A percentile compares a stretch with the other conserved stretches of the same genome.
Evolutionary conservation across 2,888 invertebrate genomes (phyloP).

Genomic region (Litoditis marina): DNA sequence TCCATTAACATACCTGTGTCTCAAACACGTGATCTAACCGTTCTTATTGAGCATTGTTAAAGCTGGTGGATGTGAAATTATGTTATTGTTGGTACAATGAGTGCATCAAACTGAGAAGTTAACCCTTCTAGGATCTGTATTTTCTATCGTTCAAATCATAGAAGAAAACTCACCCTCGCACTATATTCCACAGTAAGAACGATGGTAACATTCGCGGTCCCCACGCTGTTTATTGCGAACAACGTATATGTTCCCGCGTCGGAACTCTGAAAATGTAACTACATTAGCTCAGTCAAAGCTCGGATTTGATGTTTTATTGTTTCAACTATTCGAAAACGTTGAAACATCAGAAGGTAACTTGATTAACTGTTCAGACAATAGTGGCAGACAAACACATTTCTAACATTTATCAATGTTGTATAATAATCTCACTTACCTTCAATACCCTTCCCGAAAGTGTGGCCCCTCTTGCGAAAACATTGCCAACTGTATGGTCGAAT

Average conservation of each 20-base stretch:
- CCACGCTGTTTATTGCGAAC: slow-evolving; percentile 52
- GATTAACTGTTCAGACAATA: too few species aligned
- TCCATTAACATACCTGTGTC: too few species aligned
- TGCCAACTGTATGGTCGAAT: slow-evolving; percentile 54
- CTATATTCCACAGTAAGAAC: slow-evolving; percentile 53
- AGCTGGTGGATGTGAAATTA: slow-evolving; percentile 1
- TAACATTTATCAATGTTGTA: too few species aligned
- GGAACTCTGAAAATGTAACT: slow-evolving; percentile 20
- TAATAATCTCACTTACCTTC: slow-evolving; percentile 11
- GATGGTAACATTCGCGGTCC: slow-evolving; percentile 55
- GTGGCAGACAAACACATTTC: too few species aligned
- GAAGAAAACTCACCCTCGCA: slow-evolving; percentile 37
- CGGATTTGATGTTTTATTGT: too few species aligned
- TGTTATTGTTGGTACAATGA: too few species aligned
- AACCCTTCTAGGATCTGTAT: too few species aligned
- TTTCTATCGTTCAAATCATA: too few species aligned
- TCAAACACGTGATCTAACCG: too few species aligned
- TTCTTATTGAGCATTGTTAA: not conserved
- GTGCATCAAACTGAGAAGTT: too few species aligned
- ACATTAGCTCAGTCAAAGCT: not conserved
- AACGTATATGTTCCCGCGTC: slow-evolving; percentile 57
- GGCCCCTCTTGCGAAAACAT: slow-evolving; percentile 42
- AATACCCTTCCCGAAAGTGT: slow-evolving; percentile 38
- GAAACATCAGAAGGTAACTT: too few species aligned
- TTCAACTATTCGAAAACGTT: too few species aligned